phyloP scores from a whole-genome alignment of 2,113 vertebrate genomes.

The Tringa solitaria region DNA sequence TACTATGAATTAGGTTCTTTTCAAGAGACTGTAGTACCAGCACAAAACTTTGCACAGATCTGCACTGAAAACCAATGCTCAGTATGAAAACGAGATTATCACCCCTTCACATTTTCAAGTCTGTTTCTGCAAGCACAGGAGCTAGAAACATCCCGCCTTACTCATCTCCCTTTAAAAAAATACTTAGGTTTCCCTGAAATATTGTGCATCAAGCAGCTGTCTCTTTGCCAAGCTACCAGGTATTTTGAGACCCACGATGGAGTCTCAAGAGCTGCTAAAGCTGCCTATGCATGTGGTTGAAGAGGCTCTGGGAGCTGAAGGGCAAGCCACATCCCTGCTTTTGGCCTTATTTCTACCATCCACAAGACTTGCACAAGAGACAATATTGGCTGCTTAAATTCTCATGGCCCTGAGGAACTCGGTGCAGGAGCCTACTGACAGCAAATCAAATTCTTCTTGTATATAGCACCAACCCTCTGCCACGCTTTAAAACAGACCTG shows the following conservation, averaged over 20 bases:
- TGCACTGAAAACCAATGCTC: background rate
- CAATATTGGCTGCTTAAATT: background rate
- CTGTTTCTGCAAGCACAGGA: background rate
- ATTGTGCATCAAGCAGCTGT: background rate
- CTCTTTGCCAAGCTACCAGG: background rate
- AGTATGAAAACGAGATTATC: background rate
- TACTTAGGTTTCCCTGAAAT: background rate
- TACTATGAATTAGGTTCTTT: background rate
- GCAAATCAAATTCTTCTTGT: background rate
- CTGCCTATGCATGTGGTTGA: background rate
- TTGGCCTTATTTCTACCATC: background rate
- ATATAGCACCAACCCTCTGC: background rate
- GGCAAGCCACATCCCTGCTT: background rate
- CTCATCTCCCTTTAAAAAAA: background rate
- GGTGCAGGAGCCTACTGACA: background rate
- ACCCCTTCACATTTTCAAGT: background rate
- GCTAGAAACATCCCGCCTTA: background rate
- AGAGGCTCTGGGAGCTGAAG: background rate
- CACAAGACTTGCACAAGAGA: background rate
- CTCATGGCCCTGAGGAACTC: background rate
- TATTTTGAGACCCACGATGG: fast-evolving
- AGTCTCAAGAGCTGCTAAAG: background rate
- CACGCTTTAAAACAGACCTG: background rate
- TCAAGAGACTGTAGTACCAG: background rate
- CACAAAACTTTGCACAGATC: background rate